A percentile compares a stretch with the other conserved stretches of the same genome.
These are phyloP conservation scores for Mastacembelus armatus DNA, from an alignment of 2,797 vertebrate genomes.

Conservation along the genomic window DNA sequence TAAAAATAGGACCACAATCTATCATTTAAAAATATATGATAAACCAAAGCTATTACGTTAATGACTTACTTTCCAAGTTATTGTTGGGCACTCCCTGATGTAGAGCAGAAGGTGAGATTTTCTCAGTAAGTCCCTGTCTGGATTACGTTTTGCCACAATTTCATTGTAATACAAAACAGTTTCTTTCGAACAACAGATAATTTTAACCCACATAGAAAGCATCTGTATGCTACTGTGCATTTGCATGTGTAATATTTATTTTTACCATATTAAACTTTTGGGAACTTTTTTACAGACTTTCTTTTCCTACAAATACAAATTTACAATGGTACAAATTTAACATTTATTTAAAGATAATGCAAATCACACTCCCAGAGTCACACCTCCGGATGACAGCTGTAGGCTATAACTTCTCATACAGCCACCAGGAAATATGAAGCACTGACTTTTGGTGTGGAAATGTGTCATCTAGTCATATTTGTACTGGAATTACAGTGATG, in stretches of 20 bases:
- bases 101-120: conserved; percentile 5
- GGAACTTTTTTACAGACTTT: background rate
- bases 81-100: background rate
- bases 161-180: background rate
- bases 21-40: conserved; percentile 10
- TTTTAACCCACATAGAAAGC: conserved; percentile 42
- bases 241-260: conserved; percentile 29
- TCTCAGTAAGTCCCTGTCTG: background rate
- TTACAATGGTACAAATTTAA: conserved; percentile 27
- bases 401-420: too few species aligned
- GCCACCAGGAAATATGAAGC: conserved; percentile 13
- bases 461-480: background rate
- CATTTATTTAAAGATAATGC: conserved; percentile 40
- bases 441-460: background rate
- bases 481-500: background rate
- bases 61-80: background rate
- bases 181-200: conserved; percentile 44
- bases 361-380: conserved; percentile 32
- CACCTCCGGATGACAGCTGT: background rate
- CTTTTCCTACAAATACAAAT: too few species aligned
- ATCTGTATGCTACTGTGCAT: conserved; percentile 13
- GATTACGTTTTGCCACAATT: conserved; percentile 35
- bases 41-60: background rate
- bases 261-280: conserved; percentile 17
- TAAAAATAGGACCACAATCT: background rate